These are phyloP conservation scores for Anoplopoma fimbria DNA, from an alignment of 2,113 vertebrate genomes.

Conservation along the genomic window DNA sequence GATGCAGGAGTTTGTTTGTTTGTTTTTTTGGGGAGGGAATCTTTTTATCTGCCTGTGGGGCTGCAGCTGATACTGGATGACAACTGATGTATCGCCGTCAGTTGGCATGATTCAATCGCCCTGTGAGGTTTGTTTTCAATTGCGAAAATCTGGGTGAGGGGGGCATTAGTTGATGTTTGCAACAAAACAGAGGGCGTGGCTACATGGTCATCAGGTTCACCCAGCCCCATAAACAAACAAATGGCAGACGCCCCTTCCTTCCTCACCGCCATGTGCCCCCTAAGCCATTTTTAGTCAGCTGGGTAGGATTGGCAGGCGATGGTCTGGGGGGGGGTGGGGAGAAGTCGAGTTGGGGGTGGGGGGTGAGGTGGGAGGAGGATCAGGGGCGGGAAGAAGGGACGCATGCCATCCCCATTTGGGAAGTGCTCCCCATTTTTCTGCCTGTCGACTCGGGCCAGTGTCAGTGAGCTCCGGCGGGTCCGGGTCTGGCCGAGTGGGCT, in stretches of 20 bases:
- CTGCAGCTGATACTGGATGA: slow-evolving; percentile 28
- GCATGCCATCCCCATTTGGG: slow-evolving; percentile 82
- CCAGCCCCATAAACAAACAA: slow-evolving; percentile 72
- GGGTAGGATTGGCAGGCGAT: slow-evolving; percentile 56
- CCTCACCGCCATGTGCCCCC: slow-evolving; percentile 17
- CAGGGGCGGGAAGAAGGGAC: slow-evolving; percentile 3
- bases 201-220: slow-evolving; percentile 61
- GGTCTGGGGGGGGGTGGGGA: slow-evolving; percentile 14
- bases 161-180: slow-evolving; percentile 67
- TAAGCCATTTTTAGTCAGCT: slow-evolving; percentile 72
- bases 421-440: slow-evolving; percentile 86
- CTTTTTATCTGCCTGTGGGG: slow-evolving; percentile 33
- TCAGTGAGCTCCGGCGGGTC: slow-evolving; percentile 85
- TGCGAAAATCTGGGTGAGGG: slow-evolving; percentile 58
- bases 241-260: not conserved
- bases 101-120: slow-evolving; percentile 31
- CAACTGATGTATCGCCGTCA: slow-evolving; percentile 16
- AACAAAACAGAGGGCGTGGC: slow-evolving; percentile 68
- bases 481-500: slow-evolving; percentile 81
- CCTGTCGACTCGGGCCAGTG: slow-evolving; percentile 84
- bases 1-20: not conserved
- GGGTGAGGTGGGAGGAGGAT: not conserved
- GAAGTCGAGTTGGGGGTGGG: not conserved
- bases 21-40: slow-evolving; percentile 3
- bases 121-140: slow-evolving; percentile 71